phyloP scores from a whole-genome alignment of 2,888 invertebrate genomes.

The Exephanes ischioxanthus region DNA sequence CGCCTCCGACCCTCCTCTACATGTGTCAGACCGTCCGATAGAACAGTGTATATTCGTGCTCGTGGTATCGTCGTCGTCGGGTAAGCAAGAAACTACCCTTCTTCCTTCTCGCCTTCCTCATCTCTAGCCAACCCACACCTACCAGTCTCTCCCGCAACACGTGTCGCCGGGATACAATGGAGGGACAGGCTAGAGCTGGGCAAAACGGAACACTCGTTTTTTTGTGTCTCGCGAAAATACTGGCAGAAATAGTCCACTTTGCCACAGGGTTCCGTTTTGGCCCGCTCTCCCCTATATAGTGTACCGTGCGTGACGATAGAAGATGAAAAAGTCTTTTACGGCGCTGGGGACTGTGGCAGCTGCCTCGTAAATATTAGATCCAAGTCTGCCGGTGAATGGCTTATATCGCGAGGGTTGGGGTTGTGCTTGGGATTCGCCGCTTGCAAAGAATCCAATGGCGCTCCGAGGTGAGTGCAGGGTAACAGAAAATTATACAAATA shows the following conservation, averaged over 20 bases:
- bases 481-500: background rate
- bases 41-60: conserved; percentile 10
- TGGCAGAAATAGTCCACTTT: background rate
- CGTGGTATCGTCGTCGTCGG: conserved; percentile 12
- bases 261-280: background rate
- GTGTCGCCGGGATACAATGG: background rate
- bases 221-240: background rate
- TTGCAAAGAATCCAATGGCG: background rate
- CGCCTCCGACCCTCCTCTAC: background rate
- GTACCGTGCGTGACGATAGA: conserved; percentile 9
- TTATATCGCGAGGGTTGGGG: conserved; percentile 34
- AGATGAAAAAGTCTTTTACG: conserved; percentile 57
- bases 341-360: conserved; percentile 21
- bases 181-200: background rate
- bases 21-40: background rate
- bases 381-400: conserved; percentile 28
- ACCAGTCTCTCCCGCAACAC: background rate
- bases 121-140: background rate
- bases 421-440: background rate
- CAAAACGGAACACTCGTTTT: background rate
- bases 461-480: background rate
- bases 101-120: background rate
- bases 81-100: conserved; percentile 13
- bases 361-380: conserved; percentile 52
- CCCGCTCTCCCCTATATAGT: background rate